phyloP scores from a whole-genome alignment of 2,113 vertebrate species.

The Daubentonia madagascariensis region DNA sequence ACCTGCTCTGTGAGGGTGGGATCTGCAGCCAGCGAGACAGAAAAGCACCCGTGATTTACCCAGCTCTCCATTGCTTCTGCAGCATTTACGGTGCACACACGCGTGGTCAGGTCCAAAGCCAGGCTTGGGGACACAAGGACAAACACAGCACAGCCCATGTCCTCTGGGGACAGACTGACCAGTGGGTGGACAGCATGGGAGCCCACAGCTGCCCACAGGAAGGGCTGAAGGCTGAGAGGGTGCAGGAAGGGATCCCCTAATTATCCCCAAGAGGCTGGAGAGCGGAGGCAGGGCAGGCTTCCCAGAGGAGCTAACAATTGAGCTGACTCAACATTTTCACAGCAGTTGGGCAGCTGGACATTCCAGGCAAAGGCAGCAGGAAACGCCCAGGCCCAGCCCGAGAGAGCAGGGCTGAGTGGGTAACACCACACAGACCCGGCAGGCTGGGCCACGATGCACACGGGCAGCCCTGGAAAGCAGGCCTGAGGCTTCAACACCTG shows the following conservation, averaged over 20 bases:
- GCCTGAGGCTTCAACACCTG: background rate
- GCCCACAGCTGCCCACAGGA: background rate
- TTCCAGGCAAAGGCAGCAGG: background rate
- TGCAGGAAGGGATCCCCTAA: background rate
- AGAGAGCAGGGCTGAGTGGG: background rate
- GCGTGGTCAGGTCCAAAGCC: background rate
- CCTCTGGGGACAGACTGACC: background rate
- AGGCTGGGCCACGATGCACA: rapidly evolving
- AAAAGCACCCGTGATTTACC: background rate
- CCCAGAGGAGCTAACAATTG: background rate
- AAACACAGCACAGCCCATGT: background rate
- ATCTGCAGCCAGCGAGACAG: background rate
- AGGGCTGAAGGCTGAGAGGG: background rate
- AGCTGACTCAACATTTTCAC: background rate
- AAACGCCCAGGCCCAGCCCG: background rate
- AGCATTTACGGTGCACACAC: rapidly evolving
- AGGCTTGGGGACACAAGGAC: background rate
- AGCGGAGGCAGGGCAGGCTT: background rate
- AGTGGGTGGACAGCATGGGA: background rate
- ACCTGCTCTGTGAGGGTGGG: background rate
- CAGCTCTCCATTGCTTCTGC: background rate
- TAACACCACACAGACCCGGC: rapidly evolving
- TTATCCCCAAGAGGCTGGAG: background rate
- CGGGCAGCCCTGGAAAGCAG: background rate
- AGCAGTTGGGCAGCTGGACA: background rate